Evolutionary conservation across 2,888 invertebrate genomes (phyloP).

Genomic region (Oxyscelio sp.): DNA sequence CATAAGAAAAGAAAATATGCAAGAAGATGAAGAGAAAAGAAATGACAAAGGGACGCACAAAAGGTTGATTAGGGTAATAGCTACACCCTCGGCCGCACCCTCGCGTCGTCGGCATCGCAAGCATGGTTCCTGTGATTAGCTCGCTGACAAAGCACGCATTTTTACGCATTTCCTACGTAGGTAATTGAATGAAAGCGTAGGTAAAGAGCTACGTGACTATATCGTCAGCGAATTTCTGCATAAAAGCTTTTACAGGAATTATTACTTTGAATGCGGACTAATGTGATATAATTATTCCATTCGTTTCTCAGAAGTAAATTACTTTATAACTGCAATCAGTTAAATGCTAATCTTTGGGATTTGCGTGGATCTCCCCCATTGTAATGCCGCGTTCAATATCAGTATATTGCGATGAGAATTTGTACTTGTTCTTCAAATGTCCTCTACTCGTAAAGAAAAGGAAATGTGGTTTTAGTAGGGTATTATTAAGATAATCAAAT

Average conservation of each 20-base stretch:
- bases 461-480: too few relatives aligned
- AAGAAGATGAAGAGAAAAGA: too few relatives aligned
- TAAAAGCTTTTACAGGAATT: constrained; percentile 49
- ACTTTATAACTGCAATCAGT: constrained; percentile 11
- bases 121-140: constrained; percentile 63
- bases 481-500: too few relatives aligned
- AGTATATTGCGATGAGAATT: too few relatives aligned
- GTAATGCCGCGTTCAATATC: too few relatives aligned
- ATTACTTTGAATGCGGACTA: constrained; percentile 44
- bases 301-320: constrained; percentile 19
- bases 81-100: constrained; percentile 85
- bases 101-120: constrained; percentile 76
- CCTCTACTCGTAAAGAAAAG: too few relatives aligned
- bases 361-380: too few relatives aligned
- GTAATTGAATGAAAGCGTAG: constrained; percentile 65
- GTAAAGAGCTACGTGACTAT: constrained; percentile 67
- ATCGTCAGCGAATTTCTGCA: constrained; percentile 35
- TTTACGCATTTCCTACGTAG: constrained; percentile 64
- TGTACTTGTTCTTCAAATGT: too few relatives aligned
- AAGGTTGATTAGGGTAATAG: constrained; percentile 81
- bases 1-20: too few relatives aligned
- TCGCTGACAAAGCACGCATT: constrained; percentile 71
- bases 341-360: constrained; percentile 1
- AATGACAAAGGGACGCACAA: constrained; percentile 36
- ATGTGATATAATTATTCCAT: constrained; percentile 53